A percentile compares a stretch with the other conserved stretches of the same genome.
phyloP scores from a whole-genome alignment of 2,113 vertebrate genomes.

The Chaenogobius annularis region DNA sequence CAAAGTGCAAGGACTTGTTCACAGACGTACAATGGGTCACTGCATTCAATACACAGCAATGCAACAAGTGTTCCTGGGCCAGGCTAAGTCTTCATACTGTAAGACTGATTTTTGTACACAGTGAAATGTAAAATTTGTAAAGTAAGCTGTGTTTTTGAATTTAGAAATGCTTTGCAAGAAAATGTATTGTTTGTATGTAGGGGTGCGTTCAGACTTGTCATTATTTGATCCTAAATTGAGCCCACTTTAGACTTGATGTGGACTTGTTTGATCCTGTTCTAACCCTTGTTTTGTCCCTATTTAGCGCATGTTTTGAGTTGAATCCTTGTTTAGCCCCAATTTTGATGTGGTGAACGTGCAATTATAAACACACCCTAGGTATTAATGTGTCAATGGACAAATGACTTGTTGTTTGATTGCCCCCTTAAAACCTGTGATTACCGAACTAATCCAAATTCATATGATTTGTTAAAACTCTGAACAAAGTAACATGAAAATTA shows the following conservation, averaged over 20 bases:
- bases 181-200: neutral
- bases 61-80: neutral
- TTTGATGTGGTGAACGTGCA: too few relatives aligned
- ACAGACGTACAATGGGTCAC: conserved; percentile 1
- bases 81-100: neutral
- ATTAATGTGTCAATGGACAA: neutral
- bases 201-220: too few relatives aligned
- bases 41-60: conserved; percentile 29
- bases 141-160: neutral
- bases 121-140: neutral
- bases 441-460: neutral
- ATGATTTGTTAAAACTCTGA: too few relatives aligned
- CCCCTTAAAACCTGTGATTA: neutral
- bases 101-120: neutral
- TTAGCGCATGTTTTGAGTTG: too few relatives aligned
- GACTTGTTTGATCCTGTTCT: too few relatives aligned
- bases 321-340: too few relatives aligned
- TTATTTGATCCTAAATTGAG: too few relatives aligned
- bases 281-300: too few relatives aligned
- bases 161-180: neutral
- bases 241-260: too few relatives aligned
- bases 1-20: conserved; percentile 50
- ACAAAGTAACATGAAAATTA: too few relatives aligned
- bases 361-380: too few relatives aligned
- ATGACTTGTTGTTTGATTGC: neutral